Base-by-base conservation (phyloP, 2,888 invertebrate species). In the Chelonus formosanus region DNA sequence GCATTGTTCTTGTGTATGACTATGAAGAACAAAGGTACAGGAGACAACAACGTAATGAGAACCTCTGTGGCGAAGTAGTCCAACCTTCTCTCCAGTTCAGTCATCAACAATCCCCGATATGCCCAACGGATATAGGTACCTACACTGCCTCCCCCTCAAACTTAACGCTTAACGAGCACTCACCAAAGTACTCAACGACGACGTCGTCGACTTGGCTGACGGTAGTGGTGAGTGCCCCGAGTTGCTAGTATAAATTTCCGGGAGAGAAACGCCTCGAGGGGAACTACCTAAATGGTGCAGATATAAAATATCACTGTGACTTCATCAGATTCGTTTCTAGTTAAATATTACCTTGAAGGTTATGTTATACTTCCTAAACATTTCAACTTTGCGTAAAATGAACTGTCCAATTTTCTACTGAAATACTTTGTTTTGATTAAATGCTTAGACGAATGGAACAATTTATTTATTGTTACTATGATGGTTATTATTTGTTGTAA, bases 41-140 rank as follows among this genome's bases (percentile, higher is more conserved):
- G 47, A 43, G 43, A 65, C n/a, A 7, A 44, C 45, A 56, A 58
- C 63, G 56, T 63, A 71, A 70, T 67, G 71, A 71, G 69, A 66
- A 71, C 63, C 65, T 62, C 66, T 67, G 67, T 57, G 62, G 48
- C 43, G 48, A 65, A 62, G 54, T 43, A 50, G 40, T 52, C 44
- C 34, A 32, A 36, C 57, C 31, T 43, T 43, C 54, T 57, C 44
- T 55, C 20, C 31, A 62, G 40, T 66, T 66, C 10, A 62, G 65
- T 55, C 65, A 70, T 68, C 65, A 67, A 65, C 65, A 70, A 70
- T 63, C 59, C 67, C 71, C 62, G 70, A 71, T 68, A 70, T 70
- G 63, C 70, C 70, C 62, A 60, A 43, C 67, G 70, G 69, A 67
- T 69, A 70, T 65, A 66, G 71, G 53, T 63, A 70, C 50, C 63